A percentile compares a stretch with the other conserved stretches of the same genome.
phyloP scores from a whole-genome alignment of 1,140 invertebrate genomes.

The Panagrolaimus sp. region DNA sequence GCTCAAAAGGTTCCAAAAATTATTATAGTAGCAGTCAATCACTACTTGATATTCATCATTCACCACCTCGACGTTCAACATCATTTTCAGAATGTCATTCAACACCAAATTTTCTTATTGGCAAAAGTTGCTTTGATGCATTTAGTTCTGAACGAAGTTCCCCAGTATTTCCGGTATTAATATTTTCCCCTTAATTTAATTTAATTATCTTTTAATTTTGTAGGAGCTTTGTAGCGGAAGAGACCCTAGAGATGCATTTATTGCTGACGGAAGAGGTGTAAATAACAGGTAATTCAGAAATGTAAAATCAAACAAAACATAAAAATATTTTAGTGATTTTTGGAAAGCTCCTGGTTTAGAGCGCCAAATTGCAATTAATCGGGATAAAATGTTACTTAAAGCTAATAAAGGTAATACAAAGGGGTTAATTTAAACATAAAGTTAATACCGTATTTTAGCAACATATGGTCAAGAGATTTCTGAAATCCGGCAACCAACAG shows the following conservation, averaged over 20 bases:
- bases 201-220: conserved; percentile 8
- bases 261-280: conserved; percentile 28
- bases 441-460: neutral
- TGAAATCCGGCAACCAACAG: conserved; percentile 43
- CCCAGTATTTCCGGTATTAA: conserved; percentile 9
- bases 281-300: too few relatives aligned
- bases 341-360: conserved; percentile 47
- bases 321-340: conserved; percentile 36
- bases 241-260: conserved; percentile 55
- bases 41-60: conserved; percentile 6
- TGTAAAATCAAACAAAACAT: too few relatives aligned
- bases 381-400: conserved; percentile 52
- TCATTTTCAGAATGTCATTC: neutral
- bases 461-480: neutral
- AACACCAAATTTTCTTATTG: conserved; percentile 8
- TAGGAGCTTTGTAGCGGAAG: conserved; percentile 12
- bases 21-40: neutral
- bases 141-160: conserved; percentile 15
- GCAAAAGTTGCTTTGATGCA: conserved; percentile 15
- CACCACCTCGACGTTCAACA: neutral
- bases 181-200: conserved; percentile 1
- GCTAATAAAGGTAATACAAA: conserved; percentile 31
- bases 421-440: too few relatives aligned
- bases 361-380: conserved; percentile 33
- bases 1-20: neutral